A percentile compares a stretch with the other conserved stretches of the same genome.
These are phyloP conservation scores for Cervus canadensis DNA, from an alignment of 2,113 vertebrate genomes.

Conservation along the genomic window DNA sequence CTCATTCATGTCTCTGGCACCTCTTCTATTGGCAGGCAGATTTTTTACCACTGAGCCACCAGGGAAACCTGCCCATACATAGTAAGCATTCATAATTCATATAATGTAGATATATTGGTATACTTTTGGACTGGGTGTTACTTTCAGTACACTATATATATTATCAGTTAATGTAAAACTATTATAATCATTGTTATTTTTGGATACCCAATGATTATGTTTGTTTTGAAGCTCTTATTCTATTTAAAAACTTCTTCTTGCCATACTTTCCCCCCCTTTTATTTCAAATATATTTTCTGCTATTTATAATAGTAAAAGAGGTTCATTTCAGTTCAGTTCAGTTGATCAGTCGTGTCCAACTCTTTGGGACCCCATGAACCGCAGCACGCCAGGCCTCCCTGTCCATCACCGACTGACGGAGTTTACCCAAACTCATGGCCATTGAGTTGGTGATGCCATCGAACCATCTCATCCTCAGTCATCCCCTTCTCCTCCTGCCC, in stretches of 20 bases:
- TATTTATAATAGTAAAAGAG: background rate
- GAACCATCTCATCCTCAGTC: background rate
- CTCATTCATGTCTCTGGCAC: background rate
- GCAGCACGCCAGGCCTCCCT: background rate
- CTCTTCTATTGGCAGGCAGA: background rate
- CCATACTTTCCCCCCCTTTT: background rate
- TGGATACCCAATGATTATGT: background rate
- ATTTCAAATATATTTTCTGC: background rate
- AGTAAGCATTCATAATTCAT: background rate
- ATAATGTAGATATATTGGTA: background rate
- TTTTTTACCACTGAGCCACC: background rate
- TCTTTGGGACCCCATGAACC: background rate
- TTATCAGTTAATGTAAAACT: background rate
- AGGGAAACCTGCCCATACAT: background rate
- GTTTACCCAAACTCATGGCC: background rate
- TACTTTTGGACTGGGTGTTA: background rate
- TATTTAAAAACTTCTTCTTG: background rate
- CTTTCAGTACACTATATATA: background rate
- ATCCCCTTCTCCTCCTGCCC: background rate
- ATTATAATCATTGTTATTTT: background rate
- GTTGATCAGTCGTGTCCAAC: background rate
- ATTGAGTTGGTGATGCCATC: background rate
- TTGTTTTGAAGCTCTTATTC: background rate
- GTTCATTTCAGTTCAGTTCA: background rate
- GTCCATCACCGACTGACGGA: background rate